Conservation (phyloP, 1,140 invertebrate genomes). For the Thalassaphorura encarpata region DNA sequence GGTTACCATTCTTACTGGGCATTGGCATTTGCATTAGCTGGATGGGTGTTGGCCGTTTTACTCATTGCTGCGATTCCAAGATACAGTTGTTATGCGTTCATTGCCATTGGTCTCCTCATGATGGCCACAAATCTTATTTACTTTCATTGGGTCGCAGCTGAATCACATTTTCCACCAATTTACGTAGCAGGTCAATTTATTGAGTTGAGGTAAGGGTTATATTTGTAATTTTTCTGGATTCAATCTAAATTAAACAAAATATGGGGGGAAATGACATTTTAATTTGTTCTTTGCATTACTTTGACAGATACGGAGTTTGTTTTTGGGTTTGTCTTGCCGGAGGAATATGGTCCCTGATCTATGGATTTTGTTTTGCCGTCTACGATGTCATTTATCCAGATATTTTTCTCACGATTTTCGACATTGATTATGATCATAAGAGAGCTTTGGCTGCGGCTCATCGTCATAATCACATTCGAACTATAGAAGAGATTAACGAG, state of each 20-base stretch:
- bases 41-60: conserved; percentile 19
- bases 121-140: conserved; percentile 20
- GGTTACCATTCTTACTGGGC: conserved; percentile 28
- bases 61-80: conserved; percentile 26
- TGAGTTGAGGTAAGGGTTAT: conserved; percentile 18
- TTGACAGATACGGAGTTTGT: conserved; percentile 26
- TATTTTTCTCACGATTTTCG: conserved; percentile 30
- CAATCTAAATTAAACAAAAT: too few species aligned
- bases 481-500: too few species aligned
- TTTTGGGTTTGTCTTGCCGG: conserved; percentile 23
- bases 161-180: conserved; percentile 23
- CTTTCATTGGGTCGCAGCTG: conserved; percentile 26
- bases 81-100: conserved; percentile 28
- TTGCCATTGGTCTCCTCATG: conserved; percentile 23
- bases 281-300: not conserved
- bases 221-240: too few species aligned
- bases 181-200: conserved; percentile 24
- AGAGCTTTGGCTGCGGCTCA: conserved; percentile 22
- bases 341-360: conserved; percentile 26
- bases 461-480: too few species aligned
- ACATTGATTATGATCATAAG: conserved; percentile 31
- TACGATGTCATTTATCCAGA: conserved; percentile 28
- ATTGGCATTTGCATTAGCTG: conserved; percentile 20
- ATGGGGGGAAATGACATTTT: not conserved
- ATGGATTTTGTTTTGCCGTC: conserved; percentile 21